Evolutionary conservation across 2,888 invertebrate genomes (phyloP), one percentile per base, ranked within the genome.

Genomic region (Cataglyphis altisquamis): DNA sequence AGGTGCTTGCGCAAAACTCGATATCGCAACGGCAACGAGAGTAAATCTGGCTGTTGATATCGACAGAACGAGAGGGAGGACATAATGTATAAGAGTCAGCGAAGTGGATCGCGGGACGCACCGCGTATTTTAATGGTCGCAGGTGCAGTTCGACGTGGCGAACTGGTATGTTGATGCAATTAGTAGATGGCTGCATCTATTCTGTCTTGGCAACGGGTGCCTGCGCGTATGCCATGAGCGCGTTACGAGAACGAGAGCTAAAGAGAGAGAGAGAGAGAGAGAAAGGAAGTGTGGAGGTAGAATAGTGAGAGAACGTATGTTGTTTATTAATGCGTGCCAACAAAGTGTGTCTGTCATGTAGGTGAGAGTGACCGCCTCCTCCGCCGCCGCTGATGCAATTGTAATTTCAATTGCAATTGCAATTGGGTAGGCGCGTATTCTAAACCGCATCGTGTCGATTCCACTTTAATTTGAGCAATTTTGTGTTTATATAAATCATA

Each of bases 101-200:
- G 81, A 68, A 73, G 64, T 64, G 75, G 57, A 78, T 78, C 78
- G 73, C 41, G 36, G 18, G 67, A 77, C 70, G 75, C 66, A 62
- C 21, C 81, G 86, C 81, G 86, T 81, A 85, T 72, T 75, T 90
- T 84, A 90, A 90, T 87, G 89, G 90, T 88, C 91, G 89, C 93
- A 93, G 93, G 93, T 93, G 93, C 91, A 91, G 92, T 90, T 92
- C 91, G 92, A 91, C 88, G 91, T 87, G 90, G 91, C 88, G 87
- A 91, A 91, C 92, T 91, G 91, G 93, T 93, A 93, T 92, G 93
- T 91, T 92, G 93, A 93, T 93, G 93, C 93, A 93, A 93, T 93
- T 93, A 93, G 93, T 89, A 90, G 88, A 84, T 80, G 84, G 85
- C 86, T 88, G 88, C 89, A 84, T 92, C 90, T 91, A 89, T 91